phyloP scores from a whole-genome alignment of 1,140 invertebrate species.

The Coelopa frigida region DNA sequence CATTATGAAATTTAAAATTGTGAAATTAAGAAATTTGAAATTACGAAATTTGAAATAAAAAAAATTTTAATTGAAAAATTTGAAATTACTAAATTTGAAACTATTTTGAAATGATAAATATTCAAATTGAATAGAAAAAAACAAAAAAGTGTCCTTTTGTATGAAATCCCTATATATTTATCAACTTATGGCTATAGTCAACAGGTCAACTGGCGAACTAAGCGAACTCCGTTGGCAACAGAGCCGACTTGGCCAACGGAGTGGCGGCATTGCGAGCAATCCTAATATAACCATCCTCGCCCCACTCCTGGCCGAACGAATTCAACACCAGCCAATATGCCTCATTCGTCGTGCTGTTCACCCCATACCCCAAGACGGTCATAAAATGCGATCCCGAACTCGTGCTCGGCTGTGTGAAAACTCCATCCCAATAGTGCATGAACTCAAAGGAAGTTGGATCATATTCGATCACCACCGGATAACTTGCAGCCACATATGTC shows the following conservation, averaged over 20 bases:
- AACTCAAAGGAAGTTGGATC: conserved; percentile 74
- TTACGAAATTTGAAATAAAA: too few species aligned
- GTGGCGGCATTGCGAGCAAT: conserved; percentile 78
- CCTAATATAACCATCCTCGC: conserved; percentile 78
- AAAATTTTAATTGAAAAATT: too few species aligned
- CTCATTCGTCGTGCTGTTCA: conserved; percentile 51
- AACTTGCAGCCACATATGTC: conserved; percentile 63
- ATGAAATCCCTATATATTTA: too few species aligned
- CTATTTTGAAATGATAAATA: too few species aligned
- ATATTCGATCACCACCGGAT: conserved; percentile 66
- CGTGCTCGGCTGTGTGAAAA: conserved; percentile 35
- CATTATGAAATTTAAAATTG: too few species aligned
- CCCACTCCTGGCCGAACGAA: conserved; percentile 76
- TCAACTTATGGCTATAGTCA: too few species aligned
- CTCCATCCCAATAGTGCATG: conserved; percentile 68
- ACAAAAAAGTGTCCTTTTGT: too few species aligned
- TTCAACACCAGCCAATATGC: conserved; percentile 57
- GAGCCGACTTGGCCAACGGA: conserved; percentile 53
- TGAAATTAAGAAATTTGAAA: too few species aligned
- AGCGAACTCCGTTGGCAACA: conserved; percentile 45
- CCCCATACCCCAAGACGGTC: conserved; percentile 57
- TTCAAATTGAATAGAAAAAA: too few species aligned
- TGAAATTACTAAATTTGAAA: too few species aligned
- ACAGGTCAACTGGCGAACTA: too few species aligned
- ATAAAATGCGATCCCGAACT: conserved; percentile 42